Evolutionary conservation across 2,797 vertebrate genomes (phyloP).

Genomic region (Leptoclinus maculatus): DNA sequence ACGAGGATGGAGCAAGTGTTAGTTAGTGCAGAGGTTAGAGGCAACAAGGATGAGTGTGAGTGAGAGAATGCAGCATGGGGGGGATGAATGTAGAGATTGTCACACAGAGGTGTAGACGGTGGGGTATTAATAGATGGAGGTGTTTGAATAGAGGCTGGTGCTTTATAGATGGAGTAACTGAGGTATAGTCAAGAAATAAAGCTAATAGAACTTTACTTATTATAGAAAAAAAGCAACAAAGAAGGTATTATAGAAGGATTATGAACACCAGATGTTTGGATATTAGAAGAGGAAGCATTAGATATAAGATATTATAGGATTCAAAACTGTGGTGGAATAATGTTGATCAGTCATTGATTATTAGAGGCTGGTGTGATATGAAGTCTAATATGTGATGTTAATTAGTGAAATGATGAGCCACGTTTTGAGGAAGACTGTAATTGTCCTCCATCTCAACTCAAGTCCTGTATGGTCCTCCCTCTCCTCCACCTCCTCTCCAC

Average conservation of each 20-base stretch:
- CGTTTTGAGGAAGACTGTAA: slow-evolving; percentile 9
- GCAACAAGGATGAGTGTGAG: slow-evolving; percentile 26
- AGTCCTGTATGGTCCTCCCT: background rate
- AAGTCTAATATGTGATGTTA: slow-evolving; percentile 1
- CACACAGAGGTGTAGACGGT: slow-evolving; percentile 12
- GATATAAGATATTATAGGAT: background rate
- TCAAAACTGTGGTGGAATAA: background rate
- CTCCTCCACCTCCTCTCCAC: background rate
- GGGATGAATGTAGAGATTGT: slow-evolving; percentile 7
- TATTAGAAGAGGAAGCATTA: background rate
- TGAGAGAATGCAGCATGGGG: slow-evolving; percentile 9
- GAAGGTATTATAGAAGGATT: background rate
- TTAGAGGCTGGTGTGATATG: background rate
- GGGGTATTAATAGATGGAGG: slow-evolving; percentile 49
- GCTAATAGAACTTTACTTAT: background rate
- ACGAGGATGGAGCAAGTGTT: background rate
- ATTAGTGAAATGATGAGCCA: slow-evolving; percentile 2
- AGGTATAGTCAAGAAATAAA: background rate
- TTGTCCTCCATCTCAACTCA: background rate
- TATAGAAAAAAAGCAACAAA: too few species aligned
- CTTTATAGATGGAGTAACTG: background rate
- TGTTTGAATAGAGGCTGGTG: slow-evolving; percentile 13
- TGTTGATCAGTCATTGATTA: slow-evolving; percentile 9
- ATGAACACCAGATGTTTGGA: background rate
- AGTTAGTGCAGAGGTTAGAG: slow-evolving; percentile 63